Evolutionary conservation across 2,888 invertebrate genomes (phyloP), one percentile per base, ranked within the genome.

Genomic region (Punctoribates punctum): DNA sequence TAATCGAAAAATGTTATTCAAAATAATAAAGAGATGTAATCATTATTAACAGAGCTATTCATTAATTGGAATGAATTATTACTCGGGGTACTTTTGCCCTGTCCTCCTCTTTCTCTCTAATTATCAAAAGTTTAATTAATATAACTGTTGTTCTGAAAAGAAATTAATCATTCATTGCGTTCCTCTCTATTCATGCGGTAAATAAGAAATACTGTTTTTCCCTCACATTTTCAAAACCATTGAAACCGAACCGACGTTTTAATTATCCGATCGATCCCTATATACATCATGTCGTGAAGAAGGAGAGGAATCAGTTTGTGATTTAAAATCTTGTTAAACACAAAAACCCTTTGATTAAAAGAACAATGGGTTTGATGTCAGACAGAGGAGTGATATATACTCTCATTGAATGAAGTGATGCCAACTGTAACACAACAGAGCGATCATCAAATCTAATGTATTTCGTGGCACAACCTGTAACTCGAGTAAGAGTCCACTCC

Each of bases 391-490:
- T 34, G 34, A 34, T 34, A 3, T 34, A 27, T 17, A 27, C 23
- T 60, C 11, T 60, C 23, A 25, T 48, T 17, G 48, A 13, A 15
- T 62, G 23, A 62, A 62, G 62, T 27, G 27, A 62, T 62, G 62
- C 62, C 62, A 62, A 29, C 62, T 62, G 29, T 62, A 62, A 54
- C 54, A 54, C n/a, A n/a, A 25, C 13, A 62, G 62, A 34, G 29
- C 62, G 23, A 62, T 62, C 62, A 62, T 62, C 62, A 27, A 62
- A 62, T 62, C 27, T 17, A 62, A 62, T 62, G 62, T 17, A 62
- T 54, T 54, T 54, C 54, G 20, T 8, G 8, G n/a, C 51, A 51
- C 62, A 62, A 62, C 62, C 62, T 62, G 62, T 62, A 62, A 62
- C 62, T 62, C 62, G 23, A 62, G 9, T 11, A 20, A 20, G 8